Evolutionary conservation across 1,140 invertebrate species (phyloP).

Genomic region (Sinonovacula constricta): DNA sequence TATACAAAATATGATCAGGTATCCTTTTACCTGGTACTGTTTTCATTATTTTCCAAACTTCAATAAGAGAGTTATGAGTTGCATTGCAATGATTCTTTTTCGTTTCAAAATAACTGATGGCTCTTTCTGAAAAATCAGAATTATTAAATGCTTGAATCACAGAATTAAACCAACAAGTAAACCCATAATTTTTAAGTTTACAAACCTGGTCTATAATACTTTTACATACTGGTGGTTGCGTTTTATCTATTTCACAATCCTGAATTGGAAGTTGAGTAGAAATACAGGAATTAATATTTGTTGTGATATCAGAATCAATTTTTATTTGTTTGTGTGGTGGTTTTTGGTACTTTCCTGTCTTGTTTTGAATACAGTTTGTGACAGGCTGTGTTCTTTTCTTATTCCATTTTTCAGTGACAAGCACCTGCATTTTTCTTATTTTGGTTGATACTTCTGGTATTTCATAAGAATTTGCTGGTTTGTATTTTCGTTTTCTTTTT

Average conservation of each 20-base stretch:
- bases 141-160: neutral
- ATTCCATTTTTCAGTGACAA: too few relatives aligned
- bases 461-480: too few relatives aligned
- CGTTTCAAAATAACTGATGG: too few relatives aligned
- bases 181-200: conserved; percentile 7
- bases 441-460: too few relatives aligned
- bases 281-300: too few relatives aligned
- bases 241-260: too few relatives aligned
- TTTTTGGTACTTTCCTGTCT: conserved; percentile 6
- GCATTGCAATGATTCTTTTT: neutral
- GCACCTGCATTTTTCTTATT: neutral
- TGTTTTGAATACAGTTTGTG: neutral
- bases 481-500: neutral
- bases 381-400: too few relatives aligned
- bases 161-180: conserved; percentile 27
- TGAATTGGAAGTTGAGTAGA: too few relatives aligned
- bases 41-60: conserved; percentile 10
- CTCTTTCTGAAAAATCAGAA: neutral
- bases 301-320: too few relatives aligned
- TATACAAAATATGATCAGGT: neutral
- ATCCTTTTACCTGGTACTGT: neutral
- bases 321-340: neutral
- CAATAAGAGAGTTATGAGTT: neutral
- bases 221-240: too few relatives aligned
- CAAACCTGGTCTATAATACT: too few relatives aligned